Evolutionary conservation across 2,888 invertebrate species (phyloP), one percentile per base, ranked within the genome.

Genomic region (Xylota segnis): DNA sequence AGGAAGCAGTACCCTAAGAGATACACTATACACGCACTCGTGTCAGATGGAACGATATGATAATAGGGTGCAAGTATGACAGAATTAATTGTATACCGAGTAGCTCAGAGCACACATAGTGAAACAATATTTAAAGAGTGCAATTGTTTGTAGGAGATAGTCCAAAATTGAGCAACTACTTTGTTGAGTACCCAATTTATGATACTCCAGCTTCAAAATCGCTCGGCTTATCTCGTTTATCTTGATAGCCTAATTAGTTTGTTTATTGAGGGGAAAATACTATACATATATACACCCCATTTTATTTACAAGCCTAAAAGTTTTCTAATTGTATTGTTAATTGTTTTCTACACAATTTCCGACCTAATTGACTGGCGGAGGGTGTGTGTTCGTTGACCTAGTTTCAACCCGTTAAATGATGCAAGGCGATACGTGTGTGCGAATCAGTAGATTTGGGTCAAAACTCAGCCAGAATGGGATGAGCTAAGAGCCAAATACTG

Each of bases 241-340:
- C 86, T 86, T 77, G 86, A 82, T 86, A 77, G 54, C 66, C 82
- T 56, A 82, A 86, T 86, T 86, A 71, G 72, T 43, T 68, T 82
- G 63, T 72, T 77, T 72, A 82, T 72, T 75, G 59, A 61, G 61
- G 40, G 61, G 37, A 43, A 27, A 68, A 52, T 43, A n/a, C n/a
- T n/a, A n/a, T n/a, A n/a, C n/a, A n/a, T n/a, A n/a, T n/a, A 45
- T 72, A 58, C 58, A 71, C 63, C 68, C 63, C 29, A 54, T 34
- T 47, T 34, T 56, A 32, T 12, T 14, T 72, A 29, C 56, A 10
- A 18, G 56, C 47, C 68, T 59, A 59, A 83, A 63, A 50, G 56
- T 70, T 59, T 61, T 76, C 52, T 76, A 84, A 81, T 81, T 81
- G 81, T 54, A 76, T 54, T 76, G 81, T 81, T 84, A 81, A 84